phyloP scores from a whole-genome alignment of 2,797 vertebrate genomes.

The Synanceia verrucosa region DNA sequence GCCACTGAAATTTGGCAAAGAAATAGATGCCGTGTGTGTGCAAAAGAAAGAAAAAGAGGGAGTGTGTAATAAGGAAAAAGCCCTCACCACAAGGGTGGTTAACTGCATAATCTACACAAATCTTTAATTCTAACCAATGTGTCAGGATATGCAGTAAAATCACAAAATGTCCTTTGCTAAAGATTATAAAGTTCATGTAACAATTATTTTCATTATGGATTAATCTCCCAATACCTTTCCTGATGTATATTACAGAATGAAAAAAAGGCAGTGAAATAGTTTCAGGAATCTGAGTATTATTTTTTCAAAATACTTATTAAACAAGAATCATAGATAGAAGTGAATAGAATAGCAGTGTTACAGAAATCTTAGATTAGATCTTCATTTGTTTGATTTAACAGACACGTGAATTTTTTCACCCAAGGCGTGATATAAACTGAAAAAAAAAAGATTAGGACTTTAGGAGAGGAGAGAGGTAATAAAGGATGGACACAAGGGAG shows the following conservation, averaged over 20 bases:
- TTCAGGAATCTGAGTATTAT: neutral
- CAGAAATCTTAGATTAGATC: neutral
- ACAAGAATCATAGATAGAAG: neutral
- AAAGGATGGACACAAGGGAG: neutral
- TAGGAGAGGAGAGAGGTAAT: neutral
- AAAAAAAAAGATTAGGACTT: neutral
- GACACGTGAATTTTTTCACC: neutral
- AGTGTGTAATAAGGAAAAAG: neutral
- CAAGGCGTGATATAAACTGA: neutral
- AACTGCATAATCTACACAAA: neutral
- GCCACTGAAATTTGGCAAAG: slow-evolving; percentile 9
- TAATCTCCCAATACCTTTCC: neutral
- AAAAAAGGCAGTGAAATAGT: neutral
- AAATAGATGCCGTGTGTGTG: neutral
- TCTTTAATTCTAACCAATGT: neutral
- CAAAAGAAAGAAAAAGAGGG: neutral
- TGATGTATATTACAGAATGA: neutral
- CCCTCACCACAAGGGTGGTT: slow-evolving; percentile 2
- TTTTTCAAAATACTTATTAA: neutral
- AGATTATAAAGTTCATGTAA: neutral
- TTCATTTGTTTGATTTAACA: neutral
- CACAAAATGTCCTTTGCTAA: neutral
- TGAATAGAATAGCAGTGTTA: neutral
- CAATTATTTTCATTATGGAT: neutral
- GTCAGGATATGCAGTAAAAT: neutral